These are phyloP conservation scores for Laodelphax striatellus DNA, from an alignment of 1,140 invertebrate species.

Conservation along the genomic window DNA sequence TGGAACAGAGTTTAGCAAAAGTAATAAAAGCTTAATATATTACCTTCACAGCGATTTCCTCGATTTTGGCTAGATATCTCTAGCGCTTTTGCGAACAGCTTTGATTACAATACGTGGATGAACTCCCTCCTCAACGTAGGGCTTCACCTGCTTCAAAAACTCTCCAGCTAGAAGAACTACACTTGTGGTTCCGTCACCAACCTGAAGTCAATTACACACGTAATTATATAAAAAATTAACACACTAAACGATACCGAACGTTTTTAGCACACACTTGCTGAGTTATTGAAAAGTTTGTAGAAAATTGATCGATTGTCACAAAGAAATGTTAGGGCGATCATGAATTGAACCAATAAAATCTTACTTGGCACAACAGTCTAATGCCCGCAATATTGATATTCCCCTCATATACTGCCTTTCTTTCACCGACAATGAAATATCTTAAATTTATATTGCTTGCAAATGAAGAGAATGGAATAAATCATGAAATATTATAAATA, in stretches of 20 bases:
- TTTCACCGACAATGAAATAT: no score
- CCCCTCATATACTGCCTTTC: no score
- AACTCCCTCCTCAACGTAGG: conserved; percentile 93
- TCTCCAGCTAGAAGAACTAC: conserved; percentile 93
- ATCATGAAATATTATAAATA: no score
- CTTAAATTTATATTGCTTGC: no score
- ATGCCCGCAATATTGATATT: not conserved
- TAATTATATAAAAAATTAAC: no score
- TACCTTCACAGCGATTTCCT: conserved; percentile 70
- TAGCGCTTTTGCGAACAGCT: conserved; percentile 70
- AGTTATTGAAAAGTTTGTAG: no score
- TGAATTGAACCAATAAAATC: conserved; percentile 5
- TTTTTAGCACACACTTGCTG: no score
- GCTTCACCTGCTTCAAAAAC: conserved; percentile 89
- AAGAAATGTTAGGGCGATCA: not conserved
- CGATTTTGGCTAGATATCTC: conserved; percentile 74
- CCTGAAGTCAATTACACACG: conserved; percentile 41
- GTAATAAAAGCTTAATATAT: no score
- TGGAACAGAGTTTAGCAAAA: no score
- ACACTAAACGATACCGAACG: no score
- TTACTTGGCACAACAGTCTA: not conserved
- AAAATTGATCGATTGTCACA: not conserved
- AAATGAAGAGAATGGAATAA: no score
- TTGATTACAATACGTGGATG: conserved; percentile 89
- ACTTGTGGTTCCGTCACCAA: conserved; percentile 96